phyloP scores from a whole-genome alignment of 2,888 invertebrate genomes.

The Alcis repandata region DNA sequence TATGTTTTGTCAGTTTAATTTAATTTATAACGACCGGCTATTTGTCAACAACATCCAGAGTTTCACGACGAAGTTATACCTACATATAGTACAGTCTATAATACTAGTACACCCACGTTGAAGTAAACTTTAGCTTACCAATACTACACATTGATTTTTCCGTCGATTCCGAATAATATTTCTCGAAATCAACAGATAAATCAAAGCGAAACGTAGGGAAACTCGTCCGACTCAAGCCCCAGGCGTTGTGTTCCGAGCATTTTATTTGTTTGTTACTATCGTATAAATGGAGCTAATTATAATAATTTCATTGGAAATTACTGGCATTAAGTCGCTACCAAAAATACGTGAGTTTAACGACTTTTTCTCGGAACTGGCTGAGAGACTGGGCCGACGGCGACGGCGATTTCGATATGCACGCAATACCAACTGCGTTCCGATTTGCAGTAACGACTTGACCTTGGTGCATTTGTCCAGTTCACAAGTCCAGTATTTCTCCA shows the following conservation, averaged over 20 bases:
- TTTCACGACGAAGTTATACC: background rate
- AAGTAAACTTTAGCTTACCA: constrained; percentile 34
- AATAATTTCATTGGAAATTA: constrained; percentile 85
- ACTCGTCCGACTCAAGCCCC: constrained; percentile 61
- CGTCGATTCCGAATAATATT: constrained; percentile 10
- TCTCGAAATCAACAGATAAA: constrained; percentile 62
- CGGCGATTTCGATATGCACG: constrained; percentile 63
- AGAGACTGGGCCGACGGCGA: constrained; percentile 70
- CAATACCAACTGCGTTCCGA: constrained; percentile 48
- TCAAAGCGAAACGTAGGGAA: constrained; percentile 60
- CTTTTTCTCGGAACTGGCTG: constrained; percentile 81
- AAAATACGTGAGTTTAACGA: constrained; percentile 86
- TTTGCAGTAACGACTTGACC: constrained; percentile 67
- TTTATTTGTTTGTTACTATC: constrained; percentile 86
- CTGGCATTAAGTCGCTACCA: constrained; percentile 86
- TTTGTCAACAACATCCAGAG: background rate
- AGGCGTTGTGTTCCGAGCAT: constrained; percentile 71
- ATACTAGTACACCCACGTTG: background rate
- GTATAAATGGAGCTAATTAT: constrained; percentile 85
- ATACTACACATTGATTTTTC: constrained; percentile 30
- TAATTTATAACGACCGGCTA: background rate
- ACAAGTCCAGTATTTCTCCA: constrained; percentile 4
- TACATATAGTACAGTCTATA: background rate
- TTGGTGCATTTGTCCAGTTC: constrained; percentile 57
- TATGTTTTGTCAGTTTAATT: constrained; percentile 4